These are phyloP conservation scores for Cephus spinipes DNA, from an alignment of 2,888 invertebrate genomes.

Conservation along the genomic window DNA sequence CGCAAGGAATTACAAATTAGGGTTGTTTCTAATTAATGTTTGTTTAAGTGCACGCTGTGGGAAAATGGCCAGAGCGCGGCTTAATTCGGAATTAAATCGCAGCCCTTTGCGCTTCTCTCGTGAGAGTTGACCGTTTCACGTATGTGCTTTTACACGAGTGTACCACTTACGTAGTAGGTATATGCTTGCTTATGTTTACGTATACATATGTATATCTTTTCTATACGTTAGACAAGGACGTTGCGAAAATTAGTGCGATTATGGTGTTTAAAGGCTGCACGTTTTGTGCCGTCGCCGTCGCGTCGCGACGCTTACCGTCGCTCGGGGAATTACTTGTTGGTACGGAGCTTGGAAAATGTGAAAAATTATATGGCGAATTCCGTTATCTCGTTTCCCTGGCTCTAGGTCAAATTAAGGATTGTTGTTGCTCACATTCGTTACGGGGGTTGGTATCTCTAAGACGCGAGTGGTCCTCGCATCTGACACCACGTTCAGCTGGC, in stretches of 20 bases:
- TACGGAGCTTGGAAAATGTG: neutral
- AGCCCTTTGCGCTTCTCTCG: neutral
- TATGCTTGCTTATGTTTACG: neutral
- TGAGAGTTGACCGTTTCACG: neutral
- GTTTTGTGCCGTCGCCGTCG: neutral
- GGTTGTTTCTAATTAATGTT: conserved; percentile 6
- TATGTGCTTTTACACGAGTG: neutral
- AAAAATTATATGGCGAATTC: neutral
- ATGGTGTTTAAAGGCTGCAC: conserved; percentile 31
- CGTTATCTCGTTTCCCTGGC: neutral
- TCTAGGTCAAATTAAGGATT: neutral
- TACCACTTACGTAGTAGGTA: neutral
- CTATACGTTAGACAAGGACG: conserved; percentile 15
- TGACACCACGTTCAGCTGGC: conserved; percentile 9
- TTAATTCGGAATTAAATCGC: conserved; percentile 37
- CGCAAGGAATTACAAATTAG: conserved; percentile 5
- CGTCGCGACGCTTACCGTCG: neutral
- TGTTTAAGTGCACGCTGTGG: conserved; percentile 2
- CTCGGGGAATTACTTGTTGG: neutral
- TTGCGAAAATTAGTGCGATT: conserved; percentile 32
- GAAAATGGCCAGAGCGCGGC: conserved; percentile 13
- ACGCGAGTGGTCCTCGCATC: neutral
- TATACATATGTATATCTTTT: neutral
- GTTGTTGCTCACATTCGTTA: neutral
- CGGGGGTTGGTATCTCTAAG: no score